Evolutionary conservation across 2,113 vertebrate species (phyloP).

Genomic region (Rynchops niger): DNA sequence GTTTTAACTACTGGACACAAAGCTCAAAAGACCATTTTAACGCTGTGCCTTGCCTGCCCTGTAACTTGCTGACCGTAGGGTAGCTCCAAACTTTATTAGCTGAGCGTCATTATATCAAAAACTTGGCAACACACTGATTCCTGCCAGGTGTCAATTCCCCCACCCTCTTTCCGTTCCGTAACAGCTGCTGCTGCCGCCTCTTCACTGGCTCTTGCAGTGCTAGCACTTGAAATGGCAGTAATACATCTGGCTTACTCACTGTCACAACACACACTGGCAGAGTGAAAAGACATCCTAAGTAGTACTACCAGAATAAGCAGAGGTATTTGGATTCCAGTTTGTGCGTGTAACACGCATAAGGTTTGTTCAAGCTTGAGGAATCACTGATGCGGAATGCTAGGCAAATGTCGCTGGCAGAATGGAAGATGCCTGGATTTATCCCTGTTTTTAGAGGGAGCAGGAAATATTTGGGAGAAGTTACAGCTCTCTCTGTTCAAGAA

Average conservation of each 20-base stretch:
- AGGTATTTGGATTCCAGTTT: background rate
- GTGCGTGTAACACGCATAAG: accelerated
- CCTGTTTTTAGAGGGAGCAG: background rate
- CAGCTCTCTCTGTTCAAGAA: background rate
- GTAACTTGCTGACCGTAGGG: background rate
- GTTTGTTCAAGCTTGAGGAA: background rate
- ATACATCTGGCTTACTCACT: background rate
- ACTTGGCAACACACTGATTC: background rate
- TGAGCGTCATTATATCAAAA: background rate
- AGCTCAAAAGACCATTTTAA: background rate
- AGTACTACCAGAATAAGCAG: background rate
- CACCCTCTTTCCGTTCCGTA: background rate
- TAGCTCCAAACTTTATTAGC: background rate
- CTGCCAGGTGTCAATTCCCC: background rate
- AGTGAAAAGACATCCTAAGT: background rate
- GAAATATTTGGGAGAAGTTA: background rate
- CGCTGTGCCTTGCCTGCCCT: background rate
- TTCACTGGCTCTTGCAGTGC: background rate
- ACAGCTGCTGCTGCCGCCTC: background rate
- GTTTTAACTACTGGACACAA: background rate
- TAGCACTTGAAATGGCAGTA: background rate
- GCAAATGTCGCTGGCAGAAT: background rate
- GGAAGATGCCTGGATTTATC: background rate
- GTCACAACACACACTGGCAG: background rate
- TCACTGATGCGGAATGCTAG: background rate